Evolutionary conservation across 1,140 invertebrate species (phyloP), one percentile per base, ranked within the genome.

Genomic region (Whitmania pigra): DNA sequence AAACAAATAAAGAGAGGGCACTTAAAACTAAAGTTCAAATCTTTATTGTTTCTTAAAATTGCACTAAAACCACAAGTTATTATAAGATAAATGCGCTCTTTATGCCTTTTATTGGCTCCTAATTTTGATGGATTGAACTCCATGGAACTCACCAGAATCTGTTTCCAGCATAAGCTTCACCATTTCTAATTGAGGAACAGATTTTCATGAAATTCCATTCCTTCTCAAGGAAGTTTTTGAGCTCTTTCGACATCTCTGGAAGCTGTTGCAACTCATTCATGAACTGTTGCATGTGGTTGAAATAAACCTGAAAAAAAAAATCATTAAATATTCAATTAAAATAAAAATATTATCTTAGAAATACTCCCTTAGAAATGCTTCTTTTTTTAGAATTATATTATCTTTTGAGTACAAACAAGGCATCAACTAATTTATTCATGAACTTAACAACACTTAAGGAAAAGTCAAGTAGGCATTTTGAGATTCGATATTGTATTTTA

Each of bases 161-260:
- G 53, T 86, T 85, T 1, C 86, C 87, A 25, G 88, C 87, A 55
- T 87, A 82, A 40, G 85, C 84, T 76, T 87, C 85, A 71, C 88
- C 89, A 67, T 86, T 86, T 18, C 85, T 85, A 66, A 91, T 88
- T 82, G 88, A 85, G 7, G 87, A 85, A 75, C 87, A 87, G 49
- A 89, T 86, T 77, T 88, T 87, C 0, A 88, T 87, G 77, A 90
- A 91, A 71, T 83, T 84, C 89, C 89, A 91, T 77, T 91, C 89
- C 75, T 89, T 88, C 79, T 90, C 88, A n/a, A 91, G 83, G 15
- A 89, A 84, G 77, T 87, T 89, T 77, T 90, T 90, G 75, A 89
- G 86, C 60, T 88, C 86, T 25, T 77, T 75, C 1, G 80, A 82
- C 22, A 79, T 74, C 66, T 80, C 78, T 53, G 84, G 86, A 69